Evolutionary conservation across 2,888 invertebrate species (phyloP).

Genomic region (Meteorus colon): DNA sequence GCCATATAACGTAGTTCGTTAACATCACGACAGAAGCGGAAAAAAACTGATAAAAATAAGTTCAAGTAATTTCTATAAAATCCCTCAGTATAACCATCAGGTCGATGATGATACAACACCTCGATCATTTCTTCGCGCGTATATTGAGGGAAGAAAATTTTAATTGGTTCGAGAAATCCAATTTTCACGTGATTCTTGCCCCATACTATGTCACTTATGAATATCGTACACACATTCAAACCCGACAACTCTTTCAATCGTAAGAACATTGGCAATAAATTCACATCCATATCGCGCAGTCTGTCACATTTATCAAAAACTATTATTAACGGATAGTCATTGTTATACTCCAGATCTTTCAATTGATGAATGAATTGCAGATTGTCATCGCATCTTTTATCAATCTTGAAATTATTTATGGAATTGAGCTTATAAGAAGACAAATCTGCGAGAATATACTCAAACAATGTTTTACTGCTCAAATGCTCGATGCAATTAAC

Average conservation of each 20-base stretch:
- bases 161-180: conserved; percentile 82
- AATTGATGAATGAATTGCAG: conserved; percentile 79
- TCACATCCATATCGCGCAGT: conserved; percentile 83
- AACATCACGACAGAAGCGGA: conserved; percentile 88
- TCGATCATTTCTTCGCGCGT: conserved; percentile 80
- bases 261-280: conserved; percentile 83
- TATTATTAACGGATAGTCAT: conserved; percentile 77
- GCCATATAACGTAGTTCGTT: conserved; percentile 89
- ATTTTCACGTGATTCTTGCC: conserved; percentile 86
- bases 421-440: conserved; percentile 70
- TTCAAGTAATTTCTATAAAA: conserved; percentile 88
- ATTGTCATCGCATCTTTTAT: conserved; percentile 80
- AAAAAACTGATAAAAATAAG: conserved; percentile 89
- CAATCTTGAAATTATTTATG: conserved; percentile 68
- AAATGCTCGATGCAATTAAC: conserved; percentile 91
- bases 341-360: conserved; percentile 66
- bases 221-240: conserved; percentile 83
- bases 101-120: conserved; percentile 72
- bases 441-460: conserved; percentile 81
- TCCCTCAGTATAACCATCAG: conserved; percentile 72
- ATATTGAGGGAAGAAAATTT: conserved; percentile 87
- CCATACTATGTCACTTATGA: conserved; percentile 85
- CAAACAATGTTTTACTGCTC: conserved; percentile 83
- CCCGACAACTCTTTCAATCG: conserved; percentile 83
- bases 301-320: conserved; percentile 89